Evolutionary conservation across 1,140 invertebrate species (phyloP).

Genomic region (Campoletis sonorensis): DNA sequence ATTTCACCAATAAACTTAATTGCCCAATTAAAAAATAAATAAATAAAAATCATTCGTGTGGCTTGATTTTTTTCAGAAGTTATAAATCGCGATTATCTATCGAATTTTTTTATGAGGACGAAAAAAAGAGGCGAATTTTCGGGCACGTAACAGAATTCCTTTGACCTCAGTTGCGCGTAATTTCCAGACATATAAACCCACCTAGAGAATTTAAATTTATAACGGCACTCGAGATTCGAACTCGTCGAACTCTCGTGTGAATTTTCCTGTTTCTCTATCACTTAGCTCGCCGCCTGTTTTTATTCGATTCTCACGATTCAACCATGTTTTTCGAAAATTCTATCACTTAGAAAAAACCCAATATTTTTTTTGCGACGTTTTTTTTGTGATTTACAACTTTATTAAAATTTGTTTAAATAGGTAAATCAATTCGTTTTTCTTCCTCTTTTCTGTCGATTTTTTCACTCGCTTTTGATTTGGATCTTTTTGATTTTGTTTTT

Average conservation of each 20-base stretch:
- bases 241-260: conserved; percentile 1
- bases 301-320: no score
- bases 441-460: no score
- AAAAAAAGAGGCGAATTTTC: background rate
- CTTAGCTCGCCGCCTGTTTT: no score
- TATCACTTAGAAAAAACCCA: no score
- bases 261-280: no score
- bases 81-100: background rate
- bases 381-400: no score
- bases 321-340: no score
- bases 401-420: no score
- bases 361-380: no score
- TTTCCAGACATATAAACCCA: background rate
- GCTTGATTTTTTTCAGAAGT: background rate
- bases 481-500: no score
- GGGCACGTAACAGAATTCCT: background rate
- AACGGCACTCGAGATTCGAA: conserved; percentile 34
- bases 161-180: background rate
- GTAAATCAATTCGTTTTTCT: no score
- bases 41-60: background rate
- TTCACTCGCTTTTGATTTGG: no score
- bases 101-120: background rate
- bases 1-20: background rate
- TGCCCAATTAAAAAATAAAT: background rate
- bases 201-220: conserved; percentile 45